phyloP scores from a whole-genome alignment of 2,797 vertebrate genomes.

The Heterohyrax brucei region DNA sequence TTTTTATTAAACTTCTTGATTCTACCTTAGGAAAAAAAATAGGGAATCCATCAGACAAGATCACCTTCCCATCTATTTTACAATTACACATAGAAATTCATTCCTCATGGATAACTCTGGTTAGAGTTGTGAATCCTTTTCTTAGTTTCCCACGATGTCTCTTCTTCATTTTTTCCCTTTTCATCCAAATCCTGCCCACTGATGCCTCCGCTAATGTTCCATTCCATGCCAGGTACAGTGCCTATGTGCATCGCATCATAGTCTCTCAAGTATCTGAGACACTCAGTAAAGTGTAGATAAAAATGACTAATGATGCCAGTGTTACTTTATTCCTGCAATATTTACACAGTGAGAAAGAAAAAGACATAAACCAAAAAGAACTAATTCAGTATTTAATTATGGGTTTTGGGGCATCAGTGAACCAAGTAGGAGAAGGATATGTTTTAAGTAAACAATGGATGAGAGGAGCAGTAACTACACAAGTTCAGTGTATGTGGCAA shows the following conservation, averaged over 20 bases:
- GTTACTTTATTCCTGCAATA: background rate
- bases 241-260: background rate
- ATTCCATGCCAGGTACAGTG: background rate
- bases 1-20: background rate
- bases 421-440: background rate
- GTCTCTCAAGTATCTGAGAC: background rate
- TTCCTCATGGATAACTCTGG: background rate
- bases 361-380: background rate
- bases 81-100: background rate
- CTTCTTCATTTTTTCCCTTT: background rate
- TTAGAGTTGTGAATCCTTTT: background rate
- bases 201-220: background rate
- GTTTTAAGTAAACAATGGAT: background rate
- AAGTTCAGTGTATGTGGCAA: background rate
- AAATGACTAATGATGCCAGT: background rate
- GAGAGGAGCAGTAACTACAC: background rate
- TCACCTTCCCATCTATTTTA: background rate
- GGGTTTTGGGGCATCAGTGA: slow-evolving; percentile 20
- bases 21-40: background rate
- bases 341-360: background rate
- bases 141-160: background rate
- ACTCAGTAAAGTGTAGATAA: background rate
- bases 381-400: background rate
- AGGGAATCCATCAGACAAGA: background rate
- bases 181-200: background rate